phyloP scores from a whole-genome alignment of 2,113 vertebrate species.

The Podarcis muralis region DNA sequence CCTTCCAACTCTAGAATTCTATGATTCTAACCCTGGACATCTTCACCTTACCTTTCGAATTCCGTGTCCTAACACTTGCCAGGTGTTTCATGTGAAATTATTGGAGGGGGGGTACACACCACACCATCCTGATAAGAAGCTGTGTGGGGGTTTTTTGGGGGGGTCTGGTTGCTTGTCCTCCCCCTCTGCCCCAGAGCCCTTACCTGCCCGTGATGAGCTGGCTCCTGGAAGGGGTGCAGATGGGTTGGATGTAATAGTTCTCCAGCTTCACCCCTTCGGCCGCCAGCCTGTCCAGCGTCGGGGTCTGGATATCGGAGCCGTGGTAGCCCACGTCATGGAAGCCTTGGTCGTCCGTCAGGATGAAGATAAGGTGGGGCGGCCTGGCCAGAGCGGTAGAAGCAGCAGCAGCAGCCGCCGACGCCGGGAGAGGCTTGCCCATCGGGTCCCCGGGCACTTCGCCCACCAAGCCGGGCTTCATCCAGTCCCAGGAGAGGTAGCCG shows the following conservation, averaged over 20 bases:
- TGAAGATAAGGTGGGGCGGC: conserved; percentile 94
- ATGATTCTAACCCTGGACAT: too few species aligned
- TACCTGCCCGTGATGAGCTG: conserved; percentile 98
- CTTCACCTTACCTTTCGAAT: background rate
- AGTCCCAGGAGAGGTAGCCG: conserved; percentile 95
- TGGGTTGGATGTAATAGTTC: conserved; percentile 97
- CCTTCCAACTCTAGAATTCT: too few species aligned
- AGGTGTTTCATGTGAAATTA: background rate
- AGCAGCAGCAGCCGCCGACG: background rate
- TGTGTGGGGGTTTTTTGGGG: background rate
- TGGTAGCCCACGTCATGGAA: conserved; percentile 97
- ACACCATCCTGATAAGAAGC: background rate
- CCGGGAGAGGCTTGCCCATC: conserved; percentile 48
- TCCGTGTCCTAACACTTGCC: background rate
- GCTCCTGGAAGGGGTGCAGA: conserved; percentile 96
- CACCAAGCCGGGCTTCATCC: conserved; percentile 86
- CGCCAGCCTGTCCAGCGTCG: conserved; percentile 91
- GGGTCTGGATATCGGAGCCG: conserved; percentile 91
- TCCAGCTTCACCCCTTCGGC: conserved; percentile 94
- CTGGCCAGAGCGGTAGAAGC: conserved; percentile 50
- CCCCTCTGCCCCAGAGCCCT: conserved; percentile 30
- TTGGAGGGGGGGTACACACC: too few species aligned
- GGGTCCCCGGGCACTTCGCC: conserved; percentile 75
- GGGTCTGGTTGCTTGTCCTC: background rate
- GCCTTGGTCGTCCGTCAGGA: conserved; percentile 96